These are phyloP conservation scores for Fopius arisanus DNA, from an alignment of 1,140 invertebrate genomes.

Conservation along the genomic window DNA sequence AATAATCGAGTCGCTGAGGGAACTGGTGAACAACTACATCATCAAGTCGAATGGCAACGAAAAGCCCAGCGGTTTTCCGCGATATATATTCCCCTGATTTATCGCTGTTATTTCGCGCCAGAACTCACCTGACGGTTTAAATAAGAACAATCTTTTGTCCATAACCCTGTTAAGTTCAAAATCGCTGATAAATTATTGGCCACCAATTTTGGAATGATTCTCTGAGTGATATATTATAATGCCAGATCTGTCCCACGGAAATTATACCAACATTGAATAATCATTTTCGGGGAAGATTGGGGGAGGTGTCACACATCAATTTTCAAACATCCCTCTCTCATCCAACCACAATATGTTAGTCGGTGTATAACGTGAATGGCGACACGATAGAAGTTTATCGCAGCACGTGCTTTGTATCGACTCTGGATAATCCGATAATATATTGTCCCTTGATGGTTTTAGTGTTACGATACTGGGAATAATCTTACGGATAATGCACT, in stretches of 20 bases:
- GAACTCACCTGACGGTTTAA: neutral
- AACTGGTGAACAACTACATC: neutral
- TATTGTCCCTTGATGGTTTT: neutral
- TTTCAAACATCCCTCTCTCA: too few relatives aligned
- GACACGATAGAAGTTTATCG: neutral
- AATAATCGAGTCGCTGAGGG: slow-evolving; percentile 12
- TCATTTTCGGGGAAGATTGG: neutral
- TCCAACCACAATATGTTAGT: neutral
- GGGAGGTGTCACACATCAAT: neutral
- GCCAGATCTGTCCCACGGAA: neutral
- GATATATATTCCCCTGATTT: neutral
- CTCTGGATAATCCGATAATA: neutral
- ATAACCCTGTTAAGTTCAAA: neutral
- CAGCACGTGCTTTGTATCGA: neutral
- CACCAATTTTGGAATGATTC: neutral
- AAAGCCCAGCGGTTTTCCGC: neutral
- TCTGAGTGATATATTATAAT: neutral
- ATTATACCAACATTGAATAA: neutral
- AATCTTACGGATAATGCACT: neutral
- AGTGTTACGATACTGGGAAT: neutral
- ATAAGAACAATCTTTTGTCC: neutral
- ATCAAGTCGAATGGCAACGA: neutral
- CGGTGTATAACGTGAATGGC: neutral
- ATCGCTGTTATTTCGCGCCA: neutral
- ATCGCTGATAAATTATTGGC: neutral